Evolutionary conservation across 2,797 vertebrate genomes (phyloP), one percentile per base, ranked within the genome.

Genomic region (Lithobates sylvaticus): DNA sequence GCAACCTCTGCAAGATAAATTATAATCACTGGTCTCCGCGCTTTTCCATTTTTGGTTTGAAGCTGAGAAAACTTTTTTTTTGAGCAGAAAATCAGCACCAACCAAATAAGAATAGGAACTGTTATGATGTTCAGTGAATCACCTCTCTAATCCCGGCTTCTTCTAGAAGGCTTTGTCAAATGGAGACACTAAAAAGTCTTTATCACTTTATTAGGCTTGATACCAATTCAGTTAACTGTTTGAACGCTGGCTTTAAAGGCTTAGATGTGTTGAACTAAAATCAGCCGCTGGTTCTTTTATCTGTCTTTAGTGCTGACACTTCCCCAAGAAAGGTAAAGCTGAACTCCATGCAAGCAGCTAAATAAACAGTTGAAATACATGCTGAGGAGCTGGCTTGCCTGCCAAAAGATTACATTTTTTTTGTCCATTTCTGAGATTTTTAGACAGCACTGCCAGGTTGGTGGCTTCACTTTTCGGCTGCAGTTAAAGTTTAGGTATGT

Each of bases 1-100:
- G 87, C 76, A 87, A 76, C 12, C 88, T 61, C 83, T 84, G 42
- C 32, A 83, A 92, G 88, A 89, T 88, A 84, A 91, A 91, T 77
- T 47, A 74, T 81, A 89, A 89, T 88, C 88, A 88, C 75, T 83
- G 81, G 89, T 85, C 84, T 78, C 67, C 75, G 29, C 88, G 88
- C 69, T 88, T 88, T 90, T 88, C 90, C 88, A 88, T 91, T 88
- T 93, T 91, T 87, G 88, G 86, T 91, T 88, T 89, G 64, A 26
- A 44, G 74, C 77, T 88, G 88, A 85, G 88, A 90, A 91, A 91
- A 80, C 32, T 71, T 90, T 90, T 90, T 47, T 91, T 92, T 90
- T 84, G 87, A 42, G 79, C 74, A 88, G 70, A 85, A 91, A 89
- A 92, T 91, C 39, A 67, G 64, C 61, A 80, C 76, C 5, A 12